Conservation (phyloP, 2,113 vertebrate genomes). For the Junco hyemalis region DNA sequence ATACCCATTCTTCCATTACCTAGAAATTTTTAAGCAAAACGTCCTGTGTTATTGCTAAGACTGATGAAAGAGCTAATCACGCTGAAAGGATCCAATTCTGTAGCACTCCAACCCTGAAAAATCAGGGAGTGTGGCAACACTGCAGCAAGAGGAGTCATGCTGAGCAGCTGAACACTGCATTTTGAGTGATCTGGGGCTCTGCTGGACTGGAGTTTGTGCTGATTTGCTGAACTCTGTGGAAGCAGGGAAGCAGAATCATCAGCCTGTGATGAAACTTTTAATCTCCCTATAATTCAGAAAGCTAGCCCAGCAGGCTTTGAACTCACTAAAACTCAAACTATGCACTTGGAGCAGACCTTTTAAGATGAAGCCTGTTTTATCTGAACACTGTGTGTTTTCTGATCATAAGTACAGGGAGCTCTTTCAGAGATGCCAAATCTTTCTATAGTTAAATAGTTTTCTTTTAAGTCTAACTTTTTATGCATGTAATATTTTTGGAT, state of each 20-base stretch:
- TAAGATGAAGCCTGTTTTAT: not conserved
- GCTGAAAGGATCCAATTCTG: not conserved
- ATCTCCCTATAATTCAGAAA: not conserved
- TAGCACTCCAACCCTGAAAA: not conserved
- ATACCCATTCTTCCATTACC: not conserved
- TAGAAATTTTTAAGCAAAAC: not conserved
- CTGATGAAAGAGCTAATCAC: not conserved
- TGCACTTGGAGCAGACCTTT: not conserved
- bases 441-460: not conserved
- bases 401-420: not conserved
- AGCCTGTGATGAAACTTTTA: conserved; percentile 13
- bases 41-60: not conserved
- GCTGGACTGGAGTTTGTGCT: not conserved
- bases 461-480: not conserved
- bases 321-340: not conserved
- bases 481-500: not conserved
- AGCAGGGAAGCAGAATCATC: conserved; percentile 1
- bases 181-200: not conserved
- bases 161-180: not conserved
- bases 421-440: not conserved
- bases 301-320: not conserved
- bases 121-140: not conserved
- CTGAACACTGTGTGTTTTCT: not conserved
- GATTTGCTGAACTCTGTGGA: not conserved
- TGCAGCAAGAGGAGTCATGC: not conserved